Base-by-base conservation (phyloP, 2,888 invertebrate species). In the Mactromeris polynyma region DNA sequence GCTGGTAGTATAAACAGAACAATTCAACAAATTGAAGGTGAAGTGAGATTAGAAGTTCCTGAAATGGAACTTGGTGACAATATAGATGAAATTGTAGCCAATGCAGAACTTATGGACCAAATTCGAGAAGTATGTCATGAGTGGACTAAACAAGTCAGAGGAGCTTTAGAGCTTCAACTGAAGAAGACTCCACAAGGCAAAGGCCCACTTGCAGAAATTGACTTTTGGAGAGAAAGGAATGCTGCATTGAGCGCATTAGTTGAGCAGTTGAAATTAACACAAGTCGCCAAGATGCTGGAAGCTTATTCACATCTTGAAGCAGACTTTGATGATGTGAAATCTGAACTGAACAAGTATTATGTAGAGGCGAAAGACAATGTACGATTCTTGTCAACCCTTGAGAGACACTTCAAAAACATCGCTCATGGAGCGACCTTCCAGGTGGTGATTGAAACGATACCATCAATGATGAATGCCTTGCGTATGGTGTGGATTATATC, bases 401-500 rank as follows among this genome's bases (percentile, higher is more conserved):
- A 98, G 95, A 97, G 98, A 54, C 98, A 98, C 95, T 98, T 98
- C 94, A 97, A 97, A 98, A 97, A 98, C 89, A 97, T 98, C 89
- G 97, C 98, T 90, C 98, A 98, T 88, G 97, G 98, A 51, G 97
- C 98, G 0, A 98, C 98, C 40, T 98, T 98, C 89, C 97, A 97
- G 91, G 97, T 97, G 96, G 98, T 98, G 33, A 97, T 97, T 19
- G 98, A 98, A 69, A 97, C 98, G 7, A 97, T 99, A 40, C 98
- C 98, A 0, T 97, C 98, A 87, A 97, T 99, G 90, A 98, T 98
- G 97, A 98, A 98, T 91, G 98, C 98, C 1, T 96, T 99, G 64
- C 98, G 98, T 94, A 98, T 99, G 97, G 98, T 99, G 95, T 99
- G 99, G 99, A 98, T 99, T 82, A 97, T 99, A 85, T 99, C 99